phyloP scores from a whole-genome alignment of 2,797 vertebrate genomes.

The Cynopterus sphinx region DNA sequence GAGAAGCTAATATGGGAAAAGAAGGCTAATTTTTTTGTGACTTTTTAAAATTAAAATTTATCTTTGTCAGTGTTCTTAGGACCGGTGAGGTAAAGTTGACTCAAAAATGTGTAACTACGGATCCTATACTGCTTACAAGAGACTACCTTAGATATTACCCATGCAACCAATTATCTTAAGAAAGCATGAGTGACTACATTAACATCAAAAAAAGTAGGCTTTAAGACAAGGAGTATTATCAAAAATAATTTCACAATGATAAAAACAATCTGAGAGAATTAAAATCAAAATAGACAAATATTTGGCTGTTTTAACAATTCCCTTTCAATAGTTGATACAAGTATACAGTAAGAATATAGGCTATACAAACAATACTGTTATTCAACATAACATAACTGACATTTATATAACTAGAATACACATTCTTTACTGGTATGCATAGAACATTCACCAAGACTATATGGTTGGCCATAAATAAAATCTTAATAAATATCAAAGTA shows the following conservation, averaged over 20 bases:
- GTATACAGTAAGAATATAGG: neutral
- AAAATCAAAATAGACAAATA: neutral
- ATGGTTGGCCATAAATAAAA: neutral
- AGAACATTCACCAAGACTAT: neutral
- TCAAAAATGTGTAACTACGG: neutral
- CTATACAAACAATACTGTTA: neutral
- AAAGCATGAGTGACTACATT: neutral
- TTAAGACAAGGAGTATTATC: neutral
- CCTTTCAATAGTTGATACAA: neutral
- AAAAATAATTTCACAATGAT: neutral
- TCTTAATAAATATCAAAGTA: neutral
- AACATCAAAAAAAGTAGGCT: neutral
- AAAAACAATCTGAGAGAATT: neutral
- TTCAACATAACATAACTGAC: neutral
- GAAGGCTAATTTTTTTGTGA: neutral
- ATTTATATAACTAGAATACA: neutral
- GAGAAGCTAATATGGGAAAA: neutral
- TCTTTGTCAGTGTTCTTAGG: neutral
- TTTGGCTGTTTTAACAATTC: neutral
- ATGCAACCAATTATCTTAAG: neutral
- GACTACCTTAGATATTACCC: neutral
- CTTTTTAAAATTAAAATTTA: conserved; percentile 31
- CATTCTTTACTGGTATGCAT: neutral
- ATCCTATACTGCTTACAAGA: neutral
- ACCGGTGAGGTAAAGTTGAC: neutral